A percentile compares a stretch with the other conserved stretches of the same genome.
These are phyloP conservation scores for Chironex yamaguchii DNA, from an alignment of 30 jellyfish, hydroid and myxozoan species.

Conservation along the genomic window DNA sequence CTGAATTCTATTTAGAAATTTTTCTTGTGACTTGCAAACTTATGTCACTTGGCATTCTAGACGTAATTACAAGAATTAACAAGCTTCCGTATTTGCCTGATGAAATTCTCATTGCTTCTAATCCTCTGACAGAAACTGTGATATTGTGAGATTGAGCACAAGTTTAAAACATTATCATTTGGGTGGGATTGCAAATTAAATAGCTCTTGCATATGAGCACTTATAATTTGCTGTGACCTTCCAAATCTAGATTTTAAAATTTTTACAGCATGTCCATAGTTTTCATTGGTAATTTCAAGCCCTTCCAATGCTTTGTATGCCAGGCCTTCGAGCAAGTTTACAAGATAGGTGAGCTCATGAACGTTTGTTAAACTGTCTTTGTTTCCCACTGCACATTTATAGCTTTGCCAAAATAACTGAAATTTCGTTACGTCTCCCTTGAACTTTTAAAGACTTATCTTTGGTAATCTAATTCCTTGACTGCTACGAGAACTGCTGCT, in stretches of 20 bases:
- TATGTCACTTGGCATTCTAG: constrained; percentile 24
- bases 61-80: constrained; percentile 23
- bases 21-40: constrained; percentile 52
- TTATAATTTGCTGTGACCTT: constrained; percentile 12
- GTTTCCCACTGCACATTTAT: constrained; percentile 58
- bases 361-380: constrained; percentile 39
- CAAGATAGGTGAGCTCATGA: constrained; percentile 62
- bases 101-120: constrained; percentile 44
- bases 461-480: constrained; percentile 54
- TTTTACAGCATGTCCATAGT: constrained; percentile 30
- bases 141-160: constrained; percentile 38
- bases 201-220: constrained; percentile 59
- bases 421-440: constrained; percentile 60
- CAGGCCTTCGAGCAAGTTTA: constrained; percentile 40
- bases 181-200: background rate
- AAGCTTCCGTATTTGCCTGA: constrained; percentile 64
- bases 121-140: constrained; percentile 45
- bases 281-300: constrained; percentile 65
- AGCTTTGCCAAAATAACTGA: constrained; percentile 62
- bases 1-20: background rate
- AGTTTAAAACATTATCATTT: constrained; percentile 1
- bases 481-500: no score
- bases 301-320: constrained; percentile 51
- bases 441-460: constrained; percentile 23
- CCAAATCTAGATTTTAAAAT: constrained; percentile 49